Conservation (phyloP, 2,113 vertebrate species). For the Antechinus flavipes region DNA sequence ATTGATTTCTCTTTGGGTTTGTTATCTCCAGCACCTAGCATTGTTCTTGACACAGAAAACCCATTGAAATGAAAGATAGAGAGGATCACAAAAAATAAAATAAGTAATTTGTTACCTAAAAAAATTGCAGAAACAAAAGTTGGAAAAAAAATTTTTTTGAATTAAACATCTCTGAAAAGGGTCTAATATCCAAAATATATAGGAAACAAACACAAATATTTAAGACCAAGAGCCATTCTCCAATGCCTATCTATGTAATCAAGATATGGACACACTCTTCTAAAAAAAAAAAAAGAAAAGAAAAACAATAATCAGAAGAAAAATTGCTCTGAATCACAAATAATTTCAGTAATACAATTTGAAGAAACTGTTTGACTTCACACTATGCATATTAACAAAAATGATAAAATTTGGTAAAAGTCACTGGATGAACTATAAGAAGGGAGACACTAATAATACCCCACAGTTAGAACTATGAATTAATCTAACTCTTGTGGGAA, state of each 20-base stretch:
- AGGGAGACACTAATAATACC: too few species aligned
- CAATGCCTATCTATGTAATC: background rate
- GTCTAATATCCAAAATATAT: background rate
- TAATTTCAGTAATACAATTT: background rate
- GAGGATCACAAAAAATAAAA: background rate
- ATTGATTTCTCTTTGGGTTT: too few species aligned
- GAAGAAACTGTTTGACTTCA: too few species aligned
- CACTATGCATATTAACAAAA: too few species aligned
- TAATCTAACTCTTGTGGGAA: too few species aligned
- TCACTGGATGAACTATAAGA: too few species aligned
- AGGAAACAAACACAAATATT: background rate
- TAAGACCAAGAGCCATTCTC: background rate
- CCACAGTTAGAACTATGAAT: too few species aligned
- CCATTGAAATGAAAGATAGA: background rate
- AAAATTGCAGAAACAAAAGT: too few species aligned
- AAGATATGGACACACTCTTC: background rate
- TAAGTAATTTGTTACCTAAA: background rate
- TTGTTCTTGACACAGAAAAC: background rate
- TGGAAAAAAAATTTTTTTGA: background rate
- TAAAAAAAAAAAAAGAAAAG: background rate
- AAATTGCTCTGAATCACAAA: background rate
- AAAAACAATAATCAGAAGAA: background rate
- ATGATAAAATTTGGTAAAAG: too few species aligned
- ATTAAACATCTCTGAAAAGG: background rate
- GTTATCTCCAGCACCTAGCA: too few species aligned